A percentile compares a stretch with the other conserved stretches of the same genome.
Conservation (phyloP, 2,113 vertebrate genomes). For the Diadophis punctatus region DNA sequence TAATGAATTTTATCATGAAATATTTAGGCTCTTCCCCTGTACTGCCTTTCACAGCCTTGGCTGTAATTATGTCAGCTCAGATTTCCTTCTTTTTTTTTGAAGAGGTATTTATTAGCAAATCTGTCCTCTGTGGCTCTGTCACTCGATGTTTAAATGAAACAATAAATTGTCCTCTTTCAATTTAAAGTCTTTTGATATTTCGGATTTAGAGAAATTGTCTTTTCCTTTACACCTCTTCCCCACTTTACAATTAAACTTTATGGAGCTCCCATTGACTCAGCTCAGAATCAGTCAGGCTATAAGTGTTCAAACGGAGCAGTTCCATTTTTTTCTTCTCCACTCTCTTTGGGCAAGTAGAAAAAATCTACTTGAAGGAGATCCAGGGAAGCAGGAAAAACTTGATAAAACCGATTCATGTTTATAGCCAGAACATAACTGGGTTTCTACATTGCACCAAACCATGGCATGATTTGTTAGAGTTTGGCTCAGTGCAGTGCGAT, state of each 20-base stretch:
- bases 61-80: conserved; percentile 59
- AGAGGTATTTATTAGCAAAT: conserved; percentile 52
- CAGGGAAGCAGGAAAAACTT: neutral
- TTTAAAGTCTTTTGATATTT: conserved; percentile 39
- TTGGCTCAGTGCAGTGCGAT: neutral
- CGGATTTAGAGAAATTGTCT: conserved; percentile 31
- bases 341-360: neutral
- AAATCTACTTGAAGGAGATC: neutral
- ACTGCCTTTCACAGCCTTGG: conserved; percentile 48
- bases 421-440: neutral
- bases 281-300: neutral
- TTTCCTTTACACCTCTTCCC: neutral
- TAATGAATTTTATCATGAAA: conserved; percentile 78
- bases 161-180: conserved; percentile 30
- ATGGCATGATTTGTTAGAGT: neutral
- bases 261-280: neutral
- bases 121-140: conserved; percentile 43
- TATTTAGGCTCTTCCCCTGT: conserved; percentile 66
- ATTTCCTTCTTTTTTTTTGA: conserved; percentile 37
- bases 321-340: neutral
- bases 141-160: conserved; percentile 43
- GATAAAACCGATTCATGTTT: neutral
- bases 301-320: neutral
- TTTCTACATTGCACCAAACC: neutral
- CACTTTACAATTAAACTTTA: neutral